Evolutionary conservation across 2,888 invertebrate genomes (phyloP), one percentile per base, ranked within the genome.

Genomic region (Antheraea yamamai): DNA sequence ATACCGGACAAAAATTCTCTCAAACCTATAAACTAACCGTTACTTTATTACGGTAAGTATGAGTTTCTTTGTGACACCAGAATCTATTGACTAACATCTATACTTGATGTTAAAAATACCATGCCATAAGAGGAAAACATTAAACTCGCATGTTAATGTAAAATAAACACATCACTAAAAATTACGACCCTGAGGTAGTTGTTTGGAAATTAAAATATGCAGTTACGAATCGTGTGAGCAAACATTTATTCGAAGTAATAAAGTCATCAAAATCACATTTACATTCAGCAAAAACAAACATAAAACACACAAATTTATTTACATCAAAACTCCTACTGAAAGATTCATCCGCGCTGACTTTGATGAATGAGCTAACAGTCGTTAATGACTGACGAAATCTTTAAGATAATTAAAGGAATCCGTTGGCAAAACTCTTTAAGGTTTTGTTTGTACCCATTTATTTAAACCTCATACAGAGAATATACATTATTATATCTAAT

Each of bases 331-430:
- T 66, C 64, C 64, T 16, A 30, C 64, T 66, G 64, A 66, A 30
- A 66, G 16, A 66, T 66, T 66, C 64, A 30, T 66, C 26, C 26
- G 26, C 14, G 20, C 26, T 66, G 64, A 66, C 64, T 30, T 66
- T 66, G 64, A 66, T 66, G 26, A 20, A 66, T 66, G 64, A 16
- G 64, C 64, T 16, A 30, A 26, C 64, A 66, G 26, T 66, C 64
- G 64, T 26, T 66, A 66, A 66, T 66, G 64, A 66, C 64, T 66
- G 30, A 66, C 64, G 64, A 66, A 66, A 66, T 66, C 64, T 66
- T 66, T 66, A 30, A 66, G 64, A 66, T 66, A 66, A 66, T 66
- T 66, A 66, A 66, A 30, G 64, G 64, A 30, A 66, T 30, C 64
- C 16, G 64, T 66, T 30, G 64, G 64, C 14, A 16, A 4, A 66